phyloP scores from a whole-genome alignment of 2,888 invertebrate genomes.

The Philhelius pedissequus region DNA sequence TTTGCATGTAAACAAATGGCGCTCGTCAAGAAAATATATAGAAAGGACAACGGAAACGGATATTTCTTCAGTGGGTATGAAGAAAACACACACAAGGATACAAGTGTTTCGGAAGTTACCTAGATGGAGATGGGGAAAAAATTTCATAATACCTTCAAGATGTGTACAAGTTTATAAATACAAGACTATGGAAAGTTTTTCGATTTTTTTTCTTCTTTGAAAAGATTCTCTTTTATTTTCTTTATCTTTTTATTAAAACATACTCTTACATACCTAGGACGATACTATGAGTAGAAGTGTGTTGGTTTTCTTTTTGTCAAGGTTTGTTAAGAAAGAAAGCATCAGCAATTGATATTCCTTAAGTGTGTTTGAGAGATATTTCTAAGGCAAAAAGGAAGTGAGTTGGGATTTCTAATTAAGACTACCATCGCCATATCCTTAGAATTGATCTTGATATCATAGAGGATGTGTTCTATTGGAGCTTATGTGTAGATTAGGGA shows the following conservation, averaged over 20 bases:
- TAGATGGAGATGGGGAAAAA: not conserved
- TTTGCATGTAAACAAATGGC: slow-evolving; percentile 57
- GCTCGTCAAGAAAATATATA: slow-evolving; percentile 48
- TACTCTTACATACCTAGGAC: not conserved
- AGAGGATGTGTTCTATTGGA: not conserved
- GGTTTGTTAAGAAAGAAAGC: not conserved
- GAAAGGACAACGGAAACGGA: slow-evolving; percentile 55
- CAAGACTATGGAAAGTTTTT: not conserved
- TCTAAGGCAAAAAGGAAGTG: slow-evolving; percentile 20
- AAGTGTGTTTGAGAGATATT: slow-evolving; percentile 14
- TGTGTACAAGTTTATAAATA: not conserved
- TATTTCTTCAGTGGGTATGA: no score
- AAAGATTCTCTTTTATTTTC: not conserved
- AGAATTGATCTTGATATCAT: slow-evolving; percentile 8
- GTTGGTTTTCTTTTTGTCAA: not conserved
- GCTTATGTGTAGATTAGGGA: not conserved
- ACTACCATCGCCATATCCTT: slow-evolving; percentile 15
- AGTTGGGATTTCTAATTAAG: slow-evolving; percentile 46
- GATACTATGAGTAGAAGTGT: not conserved
- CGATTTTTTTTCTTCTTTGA: not conserved
- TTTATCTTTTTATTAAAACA: not conserved
- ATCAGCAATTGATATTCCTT: slow-evolving; percentile 36
- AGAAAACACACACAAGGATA: no score
- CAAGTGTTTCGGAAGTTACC: not conserved
- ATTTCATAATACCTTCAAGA: slow-evolving; percentile 3